A percentile compares a stretch with the other conserved stretches of the same genome.
phyloP scores from a whole-genome alignment of 2,113 vertebrate species.

The Bufo gargarizans region DNA sequence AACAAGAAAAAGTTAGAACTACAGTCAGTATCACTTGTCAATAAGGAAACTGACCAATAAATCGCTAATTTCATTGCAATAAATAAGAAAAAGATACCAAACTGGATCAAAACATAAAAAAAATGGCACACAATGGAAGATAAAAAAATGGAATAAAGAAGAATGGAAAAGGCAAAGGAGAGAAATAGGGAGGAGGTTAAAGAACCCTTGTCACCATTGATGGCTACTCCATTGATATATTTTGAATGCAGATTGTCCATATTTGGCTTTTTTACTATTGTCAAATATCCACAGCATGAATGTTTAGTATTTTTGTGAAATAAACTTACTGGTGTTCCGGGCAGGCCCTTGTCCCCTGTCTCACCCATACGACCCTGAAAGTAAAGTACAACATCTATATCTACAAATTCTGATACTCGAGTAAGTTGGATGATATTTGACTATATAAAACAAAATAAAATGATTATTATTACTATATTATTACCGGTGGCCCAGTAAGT shows the following conservation, averaged over 20 bases:
- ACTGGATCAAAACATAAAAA: too few species aligned
- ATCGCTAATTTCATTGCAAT: too few species aligned
- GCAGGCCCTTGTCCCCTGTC: constrained; percentile 76
- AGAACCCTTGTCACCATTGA: too few species aligned
- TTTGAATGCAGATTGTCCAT: background rate
- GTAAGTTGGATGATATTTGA: background rate
- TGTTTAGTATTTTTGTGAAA: background rate
- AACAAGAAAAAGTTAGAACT: too few species aligned
- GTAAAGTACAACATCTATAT: background rate
- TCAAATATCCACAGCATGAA: background rate
- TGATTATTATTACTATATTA: background rate
- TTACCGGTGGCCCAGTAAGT: constrained; percentile 77
- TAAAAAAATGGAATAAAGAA: too few species aligned
- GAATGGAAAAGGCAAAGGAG: too few species aligned
- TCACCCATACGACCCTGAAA: constrained; percentile 82
- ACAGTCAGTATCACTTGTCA: too few species aligned
- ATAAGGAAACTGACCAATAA: too few species aligned
- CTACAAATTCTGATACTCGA: background rate
- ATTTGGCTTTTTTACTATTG: background rate
- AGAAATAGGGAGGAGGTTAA: too few species aligned
- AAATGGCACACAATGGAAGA: too few species aligned
- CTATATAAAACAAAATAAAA: background rate
- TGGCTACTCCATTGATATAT: too few species aligned
- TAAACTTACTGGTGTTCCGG: constrained; percentile 77
- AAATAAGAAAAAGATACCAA: too few species aligned